phyloP scores from a whole-genome alignment of 2,113 vertebrate genomes.

The Notarius quadriscutis region DNA sequence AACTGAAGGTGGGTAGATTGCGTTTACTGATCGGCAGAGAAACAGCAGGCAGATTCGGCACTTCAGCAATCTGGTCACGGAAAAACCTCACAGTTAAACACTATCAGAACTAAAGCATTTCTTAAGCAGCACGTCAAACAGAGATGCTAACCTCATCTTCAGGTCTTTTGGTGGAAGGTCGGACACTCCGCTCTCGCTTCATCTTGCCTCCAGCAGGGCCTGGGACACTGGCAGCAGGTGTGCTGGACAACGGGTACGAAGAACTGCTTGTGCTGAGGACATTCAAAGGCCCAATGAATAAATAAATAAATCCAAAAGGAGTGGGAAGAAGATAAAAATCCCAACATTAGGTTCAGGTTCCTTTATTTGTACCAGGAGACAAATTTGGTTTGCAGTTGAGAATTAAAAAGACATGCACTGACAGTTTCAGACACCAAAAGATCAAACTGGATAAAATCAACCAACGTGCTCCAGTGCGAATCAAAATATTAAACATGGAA shows the following conservation, averaged over 20 bases:
- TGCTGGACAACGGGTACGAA: constrained; percentile 76
- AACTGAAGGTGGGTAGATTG: constrained; percentile 82
- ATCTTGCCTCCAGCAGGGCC: constrained; percentile 86
- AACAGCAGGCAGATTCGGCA: constrained; percentile 80
- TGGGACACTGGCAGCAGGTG: constrained; percentile 79
- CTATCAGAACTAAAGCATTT: not conserved
- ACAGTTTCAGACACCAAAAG: too few species aligned
- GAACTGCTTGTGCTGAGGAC: constrained; percentile 67
- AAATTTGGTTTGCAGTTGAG: too few species aligned
- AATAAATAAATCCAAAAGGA: not conserved
- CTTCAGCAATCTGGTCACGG: constrained; percentile 71
- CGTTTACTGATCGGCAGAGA: constrained; percentile 83
- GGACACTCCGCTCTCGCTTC: constrained; percentile 79
- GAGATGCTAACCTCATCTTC: constrained; percentile 75
- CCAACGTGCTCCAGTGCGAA: too few species aligned
- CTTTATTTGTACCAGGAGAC: too few species aligned
- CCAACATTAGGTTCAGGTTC: too few species aligned
- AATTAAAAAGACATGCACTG: too few species aligned
- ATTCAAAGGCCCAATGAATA: not conserved
- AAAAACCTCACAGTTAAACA: not conserved
- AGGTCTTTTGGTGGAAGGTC: constrained; percentile 72
- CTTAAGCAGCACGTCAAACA: not conserved
- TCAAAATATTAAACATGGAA: too few species aligned
- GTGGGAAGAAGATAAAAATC: not conserved
- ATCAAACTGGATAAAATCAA: too few species aligned